A percentile compares a stretch with the other conserved stretches of the same genome.
Evolutionary conservation across 2,797 vertebrate species (phyloP).

Genomic region (Ammospiza maritima): DNA sequence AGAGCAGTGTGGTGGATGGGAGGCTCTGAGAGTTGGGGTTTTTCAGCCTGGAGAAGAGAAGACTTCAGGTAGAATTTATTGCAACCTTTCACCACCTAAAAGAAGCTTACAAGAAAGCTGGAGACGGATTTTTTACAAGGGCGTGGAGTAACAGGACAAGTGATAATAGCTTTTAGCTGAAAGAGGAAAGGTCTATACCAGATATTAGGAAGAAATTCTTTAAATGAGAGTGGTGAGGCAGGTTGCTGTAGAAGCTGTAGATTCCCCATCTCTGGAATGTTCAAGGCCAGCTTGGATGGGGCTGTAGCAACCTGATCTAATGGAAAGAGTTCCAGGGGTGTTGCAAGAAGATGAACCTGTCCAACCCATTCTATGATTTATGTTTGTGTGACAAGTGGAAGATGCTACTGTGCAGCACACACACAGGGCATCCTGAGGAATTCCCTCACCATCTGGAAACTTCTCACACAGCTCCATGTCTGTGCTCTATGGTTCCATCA

Average conservation of each 20-base stretch:
- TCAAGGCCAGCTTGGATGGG: neutral
- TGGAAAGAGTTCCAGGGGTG: neutral
- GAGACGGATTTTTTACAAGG: neutral
- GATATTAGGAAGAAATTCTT: neutral
- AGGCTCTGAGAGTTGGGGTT: neutral
- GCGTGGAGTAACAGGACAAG: neutral
- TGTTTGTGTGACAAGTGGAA: neutral
- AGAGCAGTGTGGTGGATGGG: neutral
- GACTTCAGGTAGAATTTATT: neutral
- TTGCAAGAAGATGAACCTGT: neutral
- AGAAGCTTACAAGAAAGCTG: neutral
- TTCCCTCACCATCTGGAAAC: neutral
- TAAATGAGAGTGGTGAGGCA: neutral
- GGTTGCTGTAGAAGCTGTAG: neutral
- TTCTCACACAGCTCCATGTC: neutral
- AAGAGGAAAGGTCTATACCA: neutral
- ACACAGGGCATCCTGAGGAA: neutral
- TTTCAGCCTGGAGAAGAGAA: neutral
- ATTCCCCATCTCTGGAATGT: neutral
- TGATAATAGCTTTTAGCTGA: rapidly evolving
- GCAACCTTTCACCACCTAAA: neutral
- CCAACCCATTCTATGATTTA: neutral
- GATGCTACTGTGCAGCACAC: rapidly evolving
- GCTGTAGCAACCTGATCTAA: neutral
- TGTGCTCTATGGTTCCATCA: rapidly evolving